Percentiles rank a stretch among this genome's conserved stretches.
These are phyloP conservation scores for Cataglyphis hispanica DNA, from an alignment of 1,140 invertebrate species.

Conservation along the genomic window DNA sequence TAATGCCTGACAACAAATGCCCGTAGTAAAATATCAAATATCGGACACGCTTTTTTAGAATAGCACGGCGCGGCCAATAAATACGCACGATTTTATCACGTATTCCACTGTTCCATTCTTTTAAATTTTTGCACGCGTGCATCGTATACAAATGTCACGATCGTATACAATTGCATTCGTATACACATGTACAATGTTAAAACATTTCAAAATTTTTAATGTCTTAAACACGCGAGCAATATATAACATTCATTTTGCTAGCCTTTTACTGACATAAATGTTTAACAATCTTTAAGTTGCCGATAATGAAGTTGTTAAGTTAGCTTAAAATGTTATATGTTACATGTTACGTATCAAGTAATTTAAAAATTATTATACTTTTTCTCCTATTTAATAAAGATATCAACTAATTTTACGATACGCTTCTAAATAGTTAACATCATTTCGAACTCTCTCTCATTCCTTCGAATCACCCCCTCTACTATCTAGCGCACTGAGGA, in stretches of 20 bases:
- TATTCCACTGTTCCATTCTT: not conserved
- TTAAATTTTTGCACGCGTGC: slow-evolving; percentile 29
- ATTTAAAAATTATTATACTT: not conserved
- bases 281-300: not conserved
- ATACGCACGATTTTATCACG: slow-evolving; percentile 19
- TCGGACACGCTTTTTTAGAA: not conserved
- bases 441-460: too few species aligned
- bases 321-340: not conserved
- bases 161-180: slow-evolving; percentile 79
- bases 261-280: not conserved
- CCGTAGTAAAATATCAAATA: slow-evolving; percentile 30
- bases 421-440: not conserved
- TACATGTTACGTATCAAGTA: not conserved
- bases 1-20: slow-evolving; percentile 6
- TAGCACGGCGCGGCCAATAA: slow-evolving; percentile 15
- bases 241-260: not conserved
- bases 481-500: too few species aligned
- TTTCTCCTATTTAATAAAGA: not conserved
- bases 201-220: slow-evolving; percentile 33
- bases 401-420: not conserved
- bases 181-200: slow-evolving; percentile 69
- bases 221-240: not conserved
- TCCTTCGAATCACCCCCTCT: too few species aligned
- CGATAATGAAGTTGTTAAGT: slow-evolving; percentile 24
- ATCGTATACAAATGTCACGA: slow-evolving; percentile 79